phyloP scores from a whole-genome alignment of 2,113 vertebrate genomes.

The Pithys albifrons region DNA sequence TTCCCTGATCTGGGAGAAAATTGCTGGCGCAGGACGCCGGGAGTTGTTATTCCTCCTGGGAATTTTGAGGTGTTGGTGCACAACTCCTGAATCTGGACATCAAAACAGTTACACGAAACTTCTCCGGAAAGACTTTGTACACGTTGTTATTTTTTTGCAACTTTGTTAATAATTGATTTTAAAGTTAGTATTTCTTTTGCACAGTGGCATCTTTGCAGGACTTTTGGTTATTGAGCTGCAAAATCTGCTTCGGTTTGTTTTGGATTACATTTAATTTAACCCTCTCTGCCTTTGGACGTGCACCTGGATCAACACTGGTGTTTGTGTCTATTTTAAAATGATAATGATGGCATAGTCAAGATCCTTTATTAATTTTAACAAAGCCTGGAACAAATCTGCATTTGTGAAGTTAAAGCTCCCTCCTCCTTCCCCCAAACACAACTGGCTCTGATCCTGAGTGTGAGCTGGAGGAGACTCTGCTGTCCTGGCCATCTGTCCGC shows the following conservation, averaged over 20 bases:
- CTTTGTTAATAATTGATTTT: not conserved
- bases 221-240: not conserved
- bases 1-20: not conserved
- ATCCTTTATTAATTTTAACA: not conserved
- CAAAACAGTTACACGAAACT: not conserved
- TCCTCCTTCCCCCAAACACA: not conserved
- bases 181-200: not conserved
- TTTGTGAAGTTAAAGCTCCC: not conserved
- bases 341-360: not conserved
- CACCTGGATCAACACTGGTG: accelerated
- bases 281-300: not conserved
- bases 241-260: not conserved
- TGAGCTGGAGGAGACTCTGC: not conserved
- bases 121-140: not conserved
- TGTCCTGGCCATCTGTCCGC: constrained; percentile 6
- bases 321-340: not conserved
- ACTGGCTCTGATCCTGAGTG: not conserved
- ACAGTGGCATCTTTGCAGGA: not conserved
- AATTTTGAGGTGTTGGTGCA: not conserved
- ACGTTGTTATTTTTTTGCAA: not conserved
- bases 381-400: not conserved
- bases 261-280: not conserved
- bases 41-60: not conserved
- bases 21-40: not conserved
- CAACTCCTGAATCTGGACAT: accelerated